Evolutionary conservation across 2,797 vertebrate genomes (phyloP).

Genomic region (Helostoma temminkii): DNA sequence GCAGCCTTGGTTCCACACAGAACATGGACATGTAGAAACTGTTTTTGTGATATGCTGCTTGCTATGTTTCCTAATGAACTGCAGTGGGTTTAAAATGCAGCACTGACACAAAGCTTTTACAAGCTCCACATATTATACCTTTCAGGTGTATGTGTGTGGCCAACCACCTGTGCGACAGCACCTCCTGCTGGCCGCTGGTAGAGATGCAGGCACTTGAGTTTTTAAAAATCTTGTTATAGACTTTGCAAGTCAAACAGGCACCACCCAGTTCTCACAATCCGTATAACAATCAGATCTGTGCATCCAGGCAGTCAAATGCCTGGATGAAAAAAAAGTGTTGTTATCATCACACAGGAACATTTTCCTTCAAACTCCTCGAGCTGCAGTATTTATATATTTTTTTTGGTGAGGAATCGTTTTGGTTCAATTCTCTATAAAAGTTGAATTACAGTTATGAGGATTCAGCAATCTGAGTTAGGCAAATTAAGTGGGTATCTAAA

Average conservation of each 20-base stretch:
- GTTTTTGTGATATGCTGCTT: neutral
- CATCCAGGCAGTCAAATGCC: neutral
- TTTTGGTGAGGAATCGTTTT: too few relatives aligned
- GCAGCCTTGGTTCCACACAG: neutral
- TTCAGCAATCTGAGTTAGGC: too few relatives aligned
- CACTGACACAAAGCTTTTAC: neutral
- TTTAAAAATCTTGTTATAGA: neutral
- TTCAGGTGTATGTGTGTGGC: constrained; percentile 41
- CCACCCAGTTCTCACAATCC: neutral
- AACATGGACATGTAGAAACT: neutral
- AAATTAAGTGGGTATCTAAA: too few relatives aligned
- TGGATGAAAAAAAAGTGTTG: too few relatives aligned
- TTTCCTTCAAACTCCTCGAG: too few relatives aligned
- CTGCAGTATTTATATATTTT: too few relatives aligned
- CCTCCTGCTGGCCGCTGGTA: constrained; percentile 70
- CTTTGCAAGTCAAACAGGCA: neutral
- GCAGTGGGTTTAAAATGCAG: neutral
- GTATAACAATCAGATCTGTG: neutral
- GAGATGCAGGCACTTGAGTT: neutral
- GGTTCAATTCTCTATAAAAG: too few relatives aligned
- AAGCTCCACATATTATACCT: neutral
- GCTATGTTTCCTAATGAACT: neutral
- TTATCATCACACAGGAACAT: neutral
- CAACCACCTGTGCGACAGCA: constrained; percentile 69
- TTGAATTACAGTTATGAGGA: too few relatives aligned